Evolutionary conservation across 2,888 invertebrate genomes (phyloP), one percentile per base, ranked within the genome.

Genomic region (Andrena dorsata): DNA sequence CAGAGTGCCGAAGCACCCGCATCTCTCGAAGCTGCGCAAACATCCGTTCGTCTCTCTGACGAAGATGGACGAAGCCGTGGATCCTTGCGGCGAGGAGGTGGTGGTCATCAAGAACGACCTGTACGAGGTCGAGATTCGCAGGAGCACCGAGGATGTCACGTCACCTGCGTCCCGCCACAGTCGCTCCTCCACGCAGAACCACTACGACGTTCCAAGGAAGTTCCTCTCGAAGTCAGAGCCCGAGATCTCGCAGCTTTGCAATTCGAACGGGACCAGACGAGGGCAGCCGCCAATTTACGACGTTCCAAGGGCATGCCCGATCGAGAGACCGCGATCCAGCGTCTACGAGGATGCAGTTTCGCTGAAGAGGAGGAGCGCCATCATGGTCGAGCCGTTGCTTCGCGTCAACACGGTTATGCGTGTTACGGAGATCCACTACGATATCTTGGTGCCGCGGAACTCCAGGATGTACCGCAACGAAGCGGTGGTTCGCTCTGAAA

Each of bases 261-360:
- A n/a, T 2, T 5, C 23, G 2, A 7, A 1, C 2, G 20, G 20
- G 23, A 30, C 8, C 10, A n/a, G 16, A 1, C 26, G 0, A 4
- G 10, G 0, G 0, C 20, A 60, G 6, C 77, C 76, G 7, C 47
- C 74, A 0, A 53, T 87, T 6, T 90, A 90, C 78, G 90, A 92
- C 72, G 79, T 89, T 1, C 90, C 90, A 0, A 85, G 28, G 32
- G 10, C 60, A 20, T 26, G 53, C 23, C 0, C 10, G 51, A 13
- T 7, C 8, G 66, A 41, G 4, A 85, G 91, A 70, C 89, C 90
- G 0, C 82, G 70, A 47, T 89, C 89, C 7, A 86, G 86, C 82
- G 53, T 84, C 20, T 90, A 87, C 72, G 90, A 91, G 8, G 88
- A 91, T 6, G 86, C 84, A 0, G 7, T 89, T 0, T 86, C 91